Evolutionary conservation across 1,140 invertebrate genomes (phyloP), one percentile per base, ranked within the genome.

Genomic region (Mamestra configurata): DNA sequence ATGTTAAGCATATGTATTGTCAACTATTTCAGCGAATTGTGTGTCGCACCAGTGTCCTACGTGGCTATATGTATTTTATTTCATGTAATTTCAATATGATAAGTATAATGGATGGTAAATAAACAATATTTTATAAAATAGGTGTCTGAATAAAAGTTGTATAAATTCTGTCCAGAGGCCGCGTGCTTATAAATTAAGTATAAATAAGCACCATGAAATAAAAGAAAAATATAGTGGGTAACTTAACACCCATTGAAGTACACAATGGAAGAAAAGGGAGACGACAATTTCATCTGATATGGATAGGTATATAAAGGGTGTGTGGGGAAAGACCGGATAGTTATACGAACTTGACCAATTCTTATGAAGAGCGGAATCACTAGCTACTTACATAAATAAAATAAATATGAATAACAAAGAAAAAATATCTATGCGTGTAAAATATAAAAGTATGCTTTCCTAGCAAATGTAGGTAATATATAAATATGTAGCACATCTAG

Each of bases 1-100:
- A 86, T 88, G 85, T 89, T 89, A 92, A 91, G 89, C 91, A 94
- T 92, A 92, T 93, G 91, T 92, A 86, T 92, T 91, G 88, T 89
- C 86, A 85, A 80, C 81, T 87, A 85, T 79, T 73, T 80, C 79
- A 81, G 55, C 80, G 75, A 82, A 86, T 82, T 85, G 87, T 90
- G 88, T 87, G 83, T 92, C 88, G 90, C 92, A 92, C 89, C 89
- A 90, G 89, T 91, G 88, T 91, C 84, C 77, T 79, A 71, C 27
- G 37, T 40, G 57, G 43, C 40, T 64, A 71, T 49, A 70, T 70
- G 68, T 71, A 49, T 49, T 49, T 22, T 66, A 46, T 35, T 35
- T 49, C 40, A 40, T 70, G 46, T 75, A 40, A 7, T 75, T 75
- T 71, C 11, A 66, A 78, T 79, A 83, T 51, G 64, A 53, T 82